Percentiles rank a stretch among this genome's conserved stretches.
phyloP scores from a whole-genome alignment of 2,888 invertebrate genomes.

The Synergus itoensis region DNA sequence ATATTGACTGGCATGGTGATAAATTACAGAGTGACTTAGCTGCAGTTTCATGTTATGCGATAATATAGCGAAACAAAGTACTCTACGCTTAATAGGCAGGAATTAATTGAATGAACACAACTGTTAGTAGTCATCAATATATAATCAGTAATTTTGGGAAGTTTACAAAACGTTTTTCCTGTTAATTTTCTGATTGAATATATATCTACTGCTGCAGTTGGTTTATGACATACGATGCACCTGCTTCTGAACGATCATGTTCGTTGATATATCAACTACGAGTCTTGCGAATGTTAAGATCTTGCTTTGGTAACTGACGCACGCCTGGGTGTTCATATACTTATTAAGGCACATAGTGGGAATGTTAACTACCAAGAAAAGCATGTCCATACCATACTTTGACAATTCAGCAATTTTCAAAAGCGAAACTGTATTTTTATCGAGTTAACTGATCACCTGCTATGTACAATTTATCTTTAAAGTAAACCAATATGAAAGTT shows the following conservation, averaged over 20 bases:
- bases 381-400: not conserved
- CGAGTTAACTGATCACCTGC: too few species aligned
- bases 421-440: not conserved
- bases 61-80: constrained; percentile 9
- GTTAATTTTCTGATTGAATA: constrained; percentile 4
- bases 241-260: constrained; percentile 12
- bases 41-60: constrained; percentile 12
- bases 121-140: not conserved
- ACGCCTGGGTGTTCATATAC: not conserved
- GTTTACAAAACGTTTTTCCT: not conserved
- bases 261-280: constrained; percentile 15
- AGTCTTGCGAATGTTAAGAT: not conserved
- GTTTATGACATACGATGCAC: constrained; percentile 6
- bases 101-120: not conserved
- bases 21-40: constrained; percentile 67
- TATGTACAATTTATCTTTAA: too few species aligned
- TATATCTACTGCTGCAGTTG: not conserved
- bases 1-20: constrained; percentile 69
- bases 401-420: not conserved
- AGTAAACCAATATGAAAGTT: too few species aligned
- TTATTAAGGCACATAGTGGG: constrained; percentile 2
- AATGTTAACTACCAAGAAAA: not conserved
- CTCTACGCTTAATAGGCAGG: not conserved
- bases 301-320: not conserved
- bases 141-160: not conserved